These are phyloP conservation scores for Ditylenchus dipsaci DNA, from an alignment of 1,140 invertebrate genomes.

Conservation along the genomic window DNA sequence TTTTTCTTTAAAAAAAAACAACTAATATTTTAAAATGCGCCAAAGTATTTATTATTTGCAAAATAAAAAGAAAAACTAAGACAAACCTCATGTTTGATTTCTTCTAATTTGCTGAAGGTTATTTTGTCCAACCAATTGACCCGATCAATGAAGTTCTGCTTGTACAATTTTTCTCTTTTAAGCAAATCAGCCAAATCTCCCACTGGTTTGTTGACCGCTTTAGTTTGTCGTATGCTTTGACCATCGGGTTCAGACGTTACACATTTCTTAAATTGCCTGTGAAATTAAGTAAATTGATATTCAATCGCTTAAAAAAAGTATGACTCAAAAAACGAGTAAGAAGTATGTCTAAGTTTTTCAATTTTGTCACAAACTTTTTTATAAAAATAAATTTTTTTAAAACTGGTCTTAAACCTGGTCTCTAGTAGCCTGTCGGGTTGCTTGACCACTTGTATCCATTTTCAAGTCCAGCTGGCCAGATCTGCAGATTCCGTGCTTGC, in stretches of 20 bases:
- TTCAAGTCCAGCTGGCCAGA: slow-evolving; percentile 30
- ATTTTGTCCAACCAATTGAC: slow-evolving; percentile 93
- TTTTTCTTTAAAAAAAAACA: too few relatives aligned
- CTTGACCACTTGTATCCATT: slow-evolving; percentile 11
- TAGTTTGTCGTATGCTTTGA: not conserved
- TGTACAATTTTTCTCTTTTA: slow-evolving; percentile 81
- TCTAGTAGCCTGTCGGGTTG: not conserved
- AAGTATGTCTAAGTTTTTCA: too few relatives aligned
- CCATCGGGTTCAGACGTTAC: not conserved
- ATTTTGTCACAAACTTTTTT: too few relatives aligned
- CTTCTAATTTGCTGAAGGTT: slow-evolving; percentile 89
- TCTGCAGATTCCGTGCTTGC: slow-evolving; percentile 65
- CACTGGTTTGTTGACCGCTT: slow-evolving; percentile 5
- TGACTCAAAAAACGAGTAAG: too few relatives aligned
- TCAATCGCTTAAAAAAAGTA: too few relatives aligned
- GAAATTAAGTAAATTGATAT: too few relatives aligned
- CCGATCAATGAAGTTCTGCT: slow-evolving; percentile 86
- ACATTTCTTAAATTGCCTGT: too few relatives aligned
- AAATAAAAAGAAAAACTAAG: too few relatives aligned
- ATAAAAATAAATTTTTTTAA: too few relatives aligned
- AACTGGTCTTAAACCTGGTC: too few relatives aligned
- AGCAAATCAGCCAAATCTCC: slow-evolving; percentile 32
- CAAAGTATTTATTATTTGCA: too few relatives aligned
- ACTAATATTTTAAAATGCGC: too few relatives aligned
- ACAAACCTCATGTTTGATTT: slow-evolving; percentile 89